Evolutionary conservation across 2,113 vertebrate genomes (phyloP).

Genomic region (Anoplopoma fimbria): DNA sequence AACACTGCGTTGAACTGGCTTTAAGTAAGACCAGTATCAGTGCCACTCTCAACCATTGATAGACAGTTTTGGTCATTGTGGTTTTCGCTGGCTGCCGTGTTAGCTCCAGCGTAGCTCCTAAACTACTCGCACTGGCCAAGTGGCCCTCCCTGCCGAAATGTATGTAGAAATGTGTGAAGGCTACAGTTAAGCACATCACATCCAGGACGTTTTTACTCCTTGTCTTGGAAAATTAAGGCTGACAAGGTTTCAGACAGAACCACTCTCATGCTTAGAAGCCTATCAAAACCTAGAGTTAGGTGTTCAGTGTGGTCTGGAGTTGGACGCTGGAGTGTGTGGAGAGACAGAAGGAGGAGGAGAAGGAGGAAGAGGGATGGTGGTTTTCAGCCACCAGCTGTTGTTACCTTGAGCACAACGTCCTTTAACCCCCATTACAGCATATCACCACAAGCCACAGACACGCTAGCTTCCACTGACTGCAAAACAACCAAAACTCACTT

Average conservation of each 20-base stretch:
- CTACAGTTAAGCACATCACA: constrained; percentile 13
- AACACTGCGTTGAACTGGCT: constrained; percentile 53
- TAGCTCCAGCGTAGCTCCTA: constrained; percentile 45
- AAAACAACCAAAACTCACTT: constrained; percentile 81
- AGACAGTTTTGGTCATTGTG: constrained; percentile 71
- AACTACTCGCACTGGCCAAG: constrained; percentile 41
- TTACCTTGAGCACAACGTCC: constrained; percentile 82
- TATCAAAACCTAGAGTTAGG: constrained; percentile 52
- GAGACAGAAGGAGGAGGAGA: constrained; percentile 64
- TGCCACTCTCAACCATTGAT: constrained; percentile 62
- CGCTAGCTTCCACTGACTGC: constrained; percentile 73
- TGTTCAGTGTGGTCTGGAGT: constrained; percentile 81
- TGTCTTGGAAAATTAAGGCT: constrained; percentile 47
- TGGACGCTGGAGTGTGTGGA: constrained; percentile 70
- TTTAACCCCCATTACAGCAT: constrained; percentile 77
- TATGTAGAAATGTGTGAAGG: constrained; percentile 45
- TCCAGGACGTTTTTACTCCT: constrained; percentile 25
- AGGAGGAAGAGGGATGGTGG: constrained; percentile 76
- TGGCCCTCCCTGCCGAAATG: constrained; percentile 42
- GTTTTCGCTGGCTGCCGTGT: constrained; percentile 74
- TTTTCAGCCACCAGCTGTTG: constrained; percentile 80
- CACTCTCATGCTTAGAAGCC: constrained; percentile 34
- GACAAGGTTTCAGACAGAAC: constrained; percentile 47
- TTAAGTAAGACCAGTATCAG: constrained; percentile 47
- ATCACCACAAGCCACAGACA: constrained; percentile 80